Evolutionary conservation across 2,888 invertebrate species (phyloP).

Genomic region (Drosophila suboccidentalis): DNA sequence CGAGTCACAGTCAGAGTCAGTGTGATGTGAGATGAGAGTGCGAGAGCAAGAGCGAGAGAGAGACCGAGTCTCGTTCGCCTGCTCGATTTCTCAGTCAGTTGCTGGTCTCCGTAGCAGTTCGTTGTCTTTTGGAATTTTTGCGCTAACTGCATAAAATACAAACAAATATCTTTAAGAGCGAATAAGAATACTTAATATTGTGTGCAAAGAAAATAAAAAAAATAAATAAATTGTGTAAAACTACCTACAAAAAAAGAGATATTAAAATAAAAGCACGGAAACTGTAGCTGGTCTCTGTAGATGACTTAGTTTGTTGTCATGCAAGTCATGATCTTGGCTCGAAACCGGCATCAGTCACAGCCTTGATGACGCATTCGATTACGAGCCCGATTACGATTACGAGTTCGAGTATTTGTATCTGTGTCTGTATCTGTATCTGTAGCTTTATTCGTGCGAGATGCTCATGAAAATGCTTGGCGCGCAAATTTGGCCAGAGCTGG

Average conservation of each 20-base stretch:
- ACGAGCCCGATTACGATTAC: constrained; percentile 33
- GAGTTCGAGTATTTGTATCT: constrained; percentile 23
- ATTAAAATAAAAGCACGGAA: constrained; percentile 12
- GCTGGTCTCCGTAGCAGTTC: constrained; percentile 37
- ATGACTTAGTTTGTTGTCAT: constrained; percentile 46
- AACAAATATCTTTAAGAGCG: constrained; percentile 31
- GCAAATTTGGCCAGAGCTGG: constrained; percentile 57
- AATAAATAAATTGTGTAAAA: neutral
- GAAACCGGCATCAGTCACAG: constrained; percentile 64
- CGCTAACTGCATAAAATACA: constrained; percentile 43
- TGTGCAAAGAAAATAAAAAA: constrained; percentile 4
- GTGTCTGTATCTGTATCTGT: constrained; percentile 33
- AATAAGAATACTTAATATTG: constrained; percentile 39
- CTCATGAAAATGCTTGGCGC: constrained; percentile 61
- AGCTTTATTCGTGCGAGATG: constrained; percentile 47
- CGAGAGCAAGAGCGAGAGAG: constrained; percentile 3
- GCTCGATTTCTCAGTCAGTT: constrained; percentile 45
- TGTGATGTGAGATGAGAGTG: neutral
- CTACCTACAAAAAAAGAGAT: neutral
- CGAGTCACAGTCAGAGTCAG: constrained; percentile 2
- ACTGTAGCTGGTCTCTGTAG: constrained; percentile 22
- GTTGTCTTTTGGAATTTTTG: constrained; percentile 52
- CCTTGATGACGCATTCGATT: constrained; percentile 74
- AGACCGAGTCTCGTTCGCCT: constrained; percentile 9
- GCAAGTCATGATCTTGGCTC: constrained; percentile 72